Base-by-base conservation (phyloP, 1,140 invertebrate species). In the Polypedilum pembai region DNA sequence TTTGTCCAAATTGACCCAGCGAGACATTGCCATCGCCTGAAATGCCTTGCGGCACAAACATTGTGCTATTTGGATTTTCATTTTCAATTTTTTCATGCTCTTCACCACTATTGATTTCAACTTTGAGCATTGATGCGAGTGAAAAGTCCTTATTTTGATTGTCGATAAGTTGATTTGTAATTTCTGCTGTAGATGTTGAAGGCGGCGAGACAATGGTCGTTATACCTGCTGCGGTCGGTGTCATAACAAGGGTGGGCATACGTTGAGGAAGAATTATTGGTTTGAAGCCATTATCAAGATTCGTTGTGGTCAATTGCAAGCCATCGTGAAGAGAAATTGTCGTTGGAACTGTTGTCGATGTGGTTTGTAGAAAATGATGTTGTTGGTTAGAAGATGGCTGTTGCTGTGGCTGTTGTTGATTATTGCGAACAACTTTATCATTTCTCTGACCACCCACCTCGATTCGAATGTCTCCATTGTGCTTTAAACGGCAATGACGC, bases 311-410 rank as follows among this genome's bases (percentile, higher is more conserved):
- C 79, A 90, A 92, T 80, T 88, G 95, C 76, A 89, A 88, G 77
- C 88, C 88, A 82, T 93, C 94, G 77, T 90, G 90, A 77, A 89
- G 87, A 20, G 89, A 88, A 0, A 88, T 87, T 73, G 88, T 85
- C 1, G 17, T 41, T 7, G 73, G 82, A 94, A 93, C 78, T 92
- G 88, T 73, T 88, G 85, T 78, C 88, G 83, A 79, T 95, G 77
- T 90, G 88, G 18, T 85, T 82, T 69, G 87, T 86, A 41, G 84
- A 87, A 80, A 89, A 95, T 8, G 92, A 92, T 83, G 93, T 95
- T 74, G 90, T 86, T 12, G 85, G 85, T 78, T 93, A 94, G 73
- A 80, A 81, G 73, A 82, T 79, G 7, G 85, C 82, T 79, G 78
- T 75, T 77, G 80, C 41, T 73, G 79, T 74, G 78, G 81, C 24